Conservation (phyloP, 2,888 invertebrate genomes). For the Adelognathus sp. region DNA sequence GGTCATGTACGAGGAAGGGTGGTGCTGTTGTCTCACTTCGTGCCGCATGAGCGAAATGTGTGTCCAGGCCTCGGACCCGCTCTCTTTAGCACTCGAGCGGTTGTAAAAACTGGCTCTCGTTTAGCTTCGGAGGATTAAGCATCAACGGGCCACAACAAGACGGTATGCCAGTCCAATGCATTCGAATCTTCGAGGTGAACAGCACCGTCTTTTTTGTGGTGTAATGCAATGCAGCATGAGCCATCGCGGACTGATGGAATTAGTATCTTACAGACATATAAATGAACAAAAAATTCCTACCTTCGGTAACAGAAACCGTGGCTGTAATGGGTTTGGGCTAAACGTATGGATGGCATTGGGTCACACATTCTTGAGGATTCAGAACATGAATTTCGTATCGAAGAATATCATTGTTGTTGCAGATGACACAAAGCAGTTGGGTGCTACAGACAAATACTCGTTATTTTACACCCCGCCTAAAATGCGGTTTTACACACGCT, state of each 20-base stretch:
- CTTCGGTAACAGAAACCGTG: not conserved
- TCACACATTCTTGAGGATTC: too few species aligned
- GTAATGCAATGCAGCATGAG: not conserved
- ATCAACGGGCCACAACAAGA: constrained; percentile 15
- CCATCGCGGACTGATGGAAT: not conserved
- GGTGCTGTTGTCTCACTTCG: constrained; percentile 10
- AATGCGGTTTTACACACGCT: too few species aligned
- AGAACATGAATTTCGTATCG: not conserved
- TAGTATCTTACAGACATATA: not conserved
- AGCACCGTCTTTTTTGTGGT: not conserved
- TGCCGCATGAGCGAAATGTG: constrained; percentile 1
- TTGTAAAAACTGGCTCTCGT: constrained; percentile 1
- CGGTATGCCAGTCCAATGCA: constrained; percentile 2
- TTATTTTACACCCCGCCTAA: too few species aligned
- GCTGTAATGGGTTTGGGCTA: not conserved
- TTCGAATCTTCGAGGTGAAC: not conserved
- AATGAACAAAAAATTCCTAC: not conserved
- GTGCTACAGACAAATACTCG: too few species aligned
- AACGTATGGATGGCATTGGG: not conserved
- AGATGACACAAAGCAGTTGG: too few species aligned
- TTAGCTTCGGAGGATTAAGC: constrained; percentile 35
- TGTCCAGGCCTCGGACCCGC: constrained; percentile 4
- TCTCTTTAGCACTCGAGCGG: constrained; percentile 37
- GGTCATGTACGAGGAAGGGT: constrained; percentile 56
- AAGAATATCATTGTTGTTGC: not conserved